phyloP scores from a whole-genome alignment of 2,888 invertebrate genomes.

The Kryphioiulus occultus region DNA sequence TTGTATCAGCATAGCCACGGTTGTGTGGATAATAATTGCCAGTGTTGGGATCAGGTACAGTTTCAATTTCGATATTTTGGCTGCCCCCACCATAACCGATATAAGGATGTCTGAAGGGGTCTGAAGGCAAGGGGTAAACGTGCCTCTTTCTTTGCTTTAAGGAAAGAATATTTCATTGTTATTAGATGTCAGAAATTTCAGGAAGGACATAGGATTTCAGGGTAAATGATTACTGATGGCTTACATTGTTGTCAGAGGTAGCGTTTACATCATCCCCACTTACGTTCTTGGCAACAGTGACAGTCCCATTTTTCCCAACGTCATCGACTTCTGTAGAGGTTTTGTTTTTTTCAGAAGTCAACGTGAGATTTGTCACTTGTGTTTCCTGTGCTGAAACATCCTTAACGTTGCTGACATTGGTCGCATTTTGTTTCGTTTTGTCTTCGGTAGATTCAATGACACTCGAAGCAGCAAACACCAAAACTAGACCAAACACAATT shows the following conservation, averaged over 20 bases:
- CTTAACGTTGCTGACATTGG: neutral
- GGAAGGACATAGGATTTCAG: neutral
- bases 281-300: constrained; percentile 18
- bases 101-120: constrained; percentile 33
- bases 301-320: constrained; percentile 6
- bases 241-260: constrained; percentile 42
- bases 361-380: neutral
- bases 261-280: constrained; percentile 39
- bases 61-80: neutral
- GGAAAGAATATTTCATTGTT: constrained; percentile 39
- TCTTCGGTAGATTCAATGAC: neutral
- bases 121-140: constrained; percentile 33
- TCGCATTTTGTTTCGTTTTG: neutral
- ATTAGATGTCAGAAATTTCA: constrained; percentile 36
- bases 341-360: neutral
- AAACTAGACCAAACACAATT: constrained; percentile 22
- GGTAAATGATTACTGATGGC: neutral
- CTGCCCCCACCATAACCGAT: constrained; percentile 11
- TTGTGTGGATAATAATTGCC: constrained; percentile 44
- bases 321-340: neutral
- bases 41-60: constrained; percentile 15
- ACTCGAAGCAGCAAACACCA: neutral
- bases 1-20: constrained; percentile 50
- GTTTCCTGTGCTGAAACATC: neutral
- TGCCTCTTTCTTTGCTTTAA: constrained; percentile 43